A percentile compares a stretch with the other conserved stretches of the same genome.
Evolutionary conservation across 2,888 invertebrate species (phyloP).

Genomic region (Epinotia bilunana): DNA sequence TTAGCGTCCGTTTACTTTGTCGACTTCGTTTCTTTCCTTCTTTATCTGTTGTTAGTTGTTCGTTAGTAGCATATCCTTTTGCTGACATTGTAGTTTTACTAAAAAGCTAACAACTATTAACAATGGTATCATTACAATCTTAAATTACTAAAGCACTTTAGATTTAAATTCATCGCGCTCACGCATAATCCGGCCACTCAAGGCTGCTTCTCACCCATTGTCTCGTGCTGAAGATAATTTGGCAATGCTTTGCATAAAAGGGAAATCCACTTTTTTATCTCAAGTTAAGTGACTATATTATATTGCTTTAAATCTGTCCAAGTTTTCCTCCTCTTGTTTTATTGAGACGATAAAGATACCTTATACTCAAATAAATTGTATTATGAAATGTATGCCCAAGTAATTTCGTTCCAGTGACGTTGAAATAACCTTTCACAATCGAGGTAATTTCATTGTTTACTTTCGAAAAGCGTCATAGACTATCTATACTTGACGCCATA

Average conservation of each 20-base stretch:
- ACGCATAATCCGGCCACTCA: constrained; percentile 37
- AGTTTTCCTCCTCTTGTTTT: constrained; percentile 9
- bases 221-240: constrained; percentile 35
- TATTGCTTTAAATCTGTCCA: not conserved
- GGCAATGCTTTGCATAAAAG: constrained; percentile 43
- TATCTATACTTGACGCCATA: too few species aligned
- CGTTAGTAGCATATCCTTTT: not conserved
- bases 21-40: constrained; percentile 56
- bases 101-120: not conserved
- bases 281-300: constrained; percentile 27
- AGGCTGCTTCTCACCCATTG: constrained; percentile 42
- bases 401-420: not conserved
- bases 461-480: constrained; percentile 16
- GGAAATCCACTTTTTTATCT: constrained; percentile 38
- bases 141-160: constrained; percentile 5
- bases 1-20: constrained; percentile 56
- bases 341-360: not conserved
- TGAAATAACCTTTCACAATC: not conserved
- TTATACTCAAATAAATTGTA: not conserved
- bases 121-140: not conserved
- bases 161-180: constrained; percentile 32
- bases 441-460: constrained; percentile 23
- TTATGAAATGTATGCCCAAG: not conserved
- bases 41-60: constrained; percentile 31
- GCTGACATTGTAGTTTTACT: not conserved